Evolutionary conservation across 2,113 vertebrate genomes (phyloP).

Genomic region (Apteryx owenii): DNA sequence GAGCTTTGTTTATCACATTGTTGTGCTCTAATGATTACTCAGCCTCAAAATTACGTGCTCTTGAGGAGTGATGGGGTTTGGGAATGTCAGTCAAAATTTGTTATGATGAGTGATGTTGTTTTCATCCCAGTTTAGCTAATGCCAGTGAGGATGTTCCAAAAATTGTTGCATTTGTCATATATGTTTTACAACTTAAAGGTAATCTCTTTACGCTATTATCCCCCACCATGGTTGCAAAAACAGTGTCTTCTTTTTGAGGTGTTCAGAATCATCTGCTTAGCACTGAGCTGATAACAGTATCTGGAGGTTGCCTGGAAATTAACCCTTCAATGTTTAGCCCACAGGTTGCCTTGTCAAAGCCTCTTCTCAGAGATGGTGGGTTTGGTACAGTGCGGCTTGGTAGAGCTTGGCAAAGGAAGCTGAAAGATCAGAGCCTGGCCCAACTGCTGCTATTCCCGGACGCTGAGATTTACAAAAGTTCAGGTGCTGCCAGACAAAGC

Average conservation of each 20-base stretch:
- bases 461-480: constrained; percentile 13
- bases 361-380: not conserved
- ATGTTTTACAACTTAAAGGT: constrained; percentile 27
- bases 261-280: constrained; percentile 12
- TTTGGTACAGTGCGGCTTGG: not conserved
- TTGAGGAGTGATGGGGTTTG: constrained; percentile 5
- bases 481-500: constrained; percentile 28
- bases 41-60: constrained; percentile 37
- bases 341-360: not conserved
- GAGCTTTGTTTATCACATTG: constrained; percentile 44
- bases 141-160: constrained; percentile 30
- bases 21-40: constrained; percentile 44
- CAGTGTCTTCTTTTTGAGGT: constrained; percentile 30
- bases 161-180: constrained; percentile 30
- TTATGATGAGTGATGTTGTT: constrained; percentile 20
- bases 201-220: constrained; percentile 6
- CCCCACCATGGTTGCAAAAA: constrained; percentile 14
- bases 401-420: not conserved
- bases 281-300: constrained; percentile 19
- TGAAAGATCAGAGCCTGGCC: not conserved
- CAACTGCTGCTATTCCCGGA: not conserved
- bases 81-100: constrained; percentile 58
- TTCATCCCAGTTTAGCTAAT: constrained; percentile 30
- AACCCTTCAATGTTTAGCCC: not conserved
- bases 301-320: not conserved